Base-by-base conservation (phyloP, 2,888 invertebrate species). In the Cantharis nigra region DNA sequence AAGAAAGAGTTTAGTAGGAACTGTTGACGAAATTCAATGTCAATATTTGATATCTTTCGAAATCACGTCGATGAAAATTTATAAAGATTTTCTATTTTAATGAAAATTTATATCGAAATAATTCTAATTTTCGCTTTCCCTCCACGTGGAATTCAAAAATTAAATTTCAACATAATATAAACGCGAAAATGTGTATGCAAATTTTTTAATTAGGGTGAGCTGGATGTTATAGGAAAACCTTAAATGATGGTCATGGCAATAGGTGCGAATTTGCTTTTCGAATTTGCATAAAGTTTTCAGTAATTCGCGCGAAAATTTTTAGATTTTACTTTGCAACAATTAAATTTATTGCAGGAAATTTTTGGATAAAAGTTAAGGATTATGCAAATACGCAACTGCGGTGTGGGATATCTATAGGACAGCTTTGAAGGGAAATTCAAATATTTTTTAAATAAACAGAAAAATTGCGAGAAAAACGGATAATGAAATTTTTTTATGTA, bases 1-100 rank as follows among this genome's bases (percentile, higher is more conserved):
- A 76, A 72, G 72, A 30, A 69, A 72, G 23, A 23, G 65, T 67
- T 26, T 26, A 67, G n/a, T 23, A 67, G 23, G 23, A 67, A 67
- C n/a, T 67, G 23, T 20, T 67, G 9, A n/a, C 20, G 10, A 20
- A 7, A 23, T 23, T 67, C 65, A 18, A 67, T 67, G 65, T 67
- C 65, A 67, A 67, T 11, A 26, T 67, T 26, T 49, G 49, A 3
- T n/a, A n/a, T n/a, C 5, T 5, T 7, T 13, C 7, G 5, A 49
- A 49, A 49, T 49, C 49, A n/a, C 49, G 4, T 33, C 10, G 28
- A 3, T 4, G 33, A 33, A 33, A 33, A 33, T 33, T 13, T 3
- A 13, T 13, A 33, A 30, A 9, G 4, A 30, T 3, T 30, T 30
- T 30, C 26, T 26, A 5, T 4, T 23, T 23, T 28, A 28, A 9